phyloP scores from a whole-genome alignment of 1,140 invertebrate genomes.

The Drosophila burlai region DNA sequence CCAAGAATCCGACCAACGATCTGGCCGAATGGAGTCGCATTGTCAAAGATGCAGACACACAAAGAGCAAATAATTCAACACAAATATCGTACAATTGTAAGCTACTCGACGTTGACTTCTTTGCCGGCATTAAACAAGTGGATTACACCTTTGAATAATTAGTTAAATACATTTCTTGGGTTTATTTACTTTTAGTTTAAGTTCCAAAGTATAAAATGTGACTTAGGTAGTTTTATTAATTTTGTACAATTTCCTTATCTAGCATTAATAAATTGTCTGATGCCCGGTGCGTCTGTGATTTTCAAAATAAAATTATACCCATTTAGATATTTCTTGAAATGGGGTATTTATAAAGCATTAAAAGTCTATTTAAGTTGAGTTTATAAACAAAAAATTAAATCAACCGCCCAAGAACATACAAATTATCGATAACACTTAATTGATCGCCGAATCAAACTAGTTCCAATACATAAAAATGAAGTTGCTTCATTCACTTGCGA shows the following conservation, averaged over 20 bases:
- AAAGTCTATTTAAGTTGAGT: too few species aligned
- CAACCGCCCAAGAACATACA: not conserved
- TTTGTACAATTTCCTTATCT: not conserved
- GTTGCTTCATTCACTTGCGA: not conserved
- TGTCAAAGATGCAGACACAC: slow-evolving; percentile 42
- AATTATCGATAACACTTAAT: not conserved
- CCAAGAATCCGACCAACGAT: slow-evolving; percentile 51
- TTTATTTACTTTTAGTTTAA: slow-evolving; percentile 1
- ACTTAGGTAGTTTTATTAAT: not conserved
- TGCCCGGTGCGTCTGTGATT: not conserved
- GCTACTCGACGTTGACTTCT: slow-evolving; percentile 39
- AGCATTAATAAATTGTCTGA: slow-evolving; percentile 1
- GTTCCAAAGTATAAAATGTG: not conserved
- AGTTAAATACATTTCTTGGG: not conserved
- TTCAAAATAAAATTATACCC: not conserved
- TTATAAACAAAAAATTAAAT: not conserved
- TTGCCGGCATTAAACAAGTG: slow-evolving; percentile 19
- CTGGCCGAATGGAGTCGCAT: slow-evolving; percentile 64
- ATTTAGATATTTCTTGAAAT: not conserved
- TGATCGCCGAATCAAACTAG: not conserved
- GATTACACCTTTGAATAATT: slow-evolving; percentile 36
- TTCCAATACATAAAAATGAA: not conserved
- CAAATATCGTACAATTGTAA: not conserved
- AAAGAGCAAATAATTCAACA: not conserved
- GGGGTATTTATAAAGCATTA: too few species aligned